Evolutionary conservation across 2,113 vertebrate genomes (phyloP).

Genomic region (Phalacrocorax carbo): DNA sequence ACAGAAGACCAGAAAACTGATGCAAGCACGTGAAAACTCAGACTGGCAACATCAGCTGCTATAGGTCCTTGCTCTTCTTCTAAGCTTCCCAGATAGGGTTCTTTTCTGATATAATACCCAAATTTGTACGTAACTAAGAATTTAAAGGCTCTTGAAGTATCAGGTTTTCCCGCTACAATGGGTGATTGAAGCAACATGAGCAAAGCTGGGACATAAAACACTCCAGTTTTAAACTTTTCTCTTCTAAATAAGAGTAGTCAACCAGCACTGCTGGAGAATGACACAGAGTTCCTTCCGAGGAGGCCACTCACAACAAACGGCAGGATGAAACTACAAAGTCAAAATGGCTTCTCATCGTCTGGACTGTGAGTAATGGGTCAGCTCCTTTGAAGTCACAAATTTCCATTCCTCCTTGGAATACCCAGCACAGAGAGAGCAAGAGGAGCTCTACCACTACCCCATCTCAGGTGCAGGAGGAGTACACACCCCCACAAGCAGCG

Average conservation of each 20-base stretch:
- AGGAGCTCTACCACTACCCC: background rate
- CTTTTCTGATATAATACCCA: background rate
- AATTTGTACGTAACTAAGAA: background rate
- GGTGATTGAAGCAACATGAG: background rate
- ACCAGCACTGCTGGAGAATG: background rate
- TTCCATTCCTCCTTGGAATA: background rate
- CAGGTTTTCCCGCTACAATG: background rate
- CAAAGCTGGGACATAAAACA: background rate
- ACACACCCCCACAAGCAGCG: rapidly evolving
- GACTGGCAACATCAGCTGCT: background rate
- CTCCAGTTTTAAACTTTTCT: background rate
- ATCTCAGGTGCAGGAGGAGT: background rate
- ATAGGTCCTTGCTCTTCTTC: background rate
- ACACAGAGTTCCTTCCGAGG: background rate
- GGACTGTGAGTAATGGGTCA: background rate
- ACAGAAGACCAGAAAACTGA: background rate
- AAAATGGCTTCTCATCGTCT: background rate
- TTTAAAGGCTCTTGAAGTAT: background rate
- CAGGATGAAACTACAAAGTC: background rate
- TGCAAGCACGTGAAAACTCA: background rate
- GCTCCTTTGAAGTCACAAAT: background rate
- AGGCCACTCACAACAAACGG: background rate
- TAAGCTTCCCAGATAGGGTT: background rate
- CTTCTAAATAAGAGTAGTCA: background rate
- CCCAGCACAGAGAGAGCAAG: background rate